phyloP scores from a whole-genome alignment of 2,888 invertebrate genomes.

The Protonemura montana region DNA sequence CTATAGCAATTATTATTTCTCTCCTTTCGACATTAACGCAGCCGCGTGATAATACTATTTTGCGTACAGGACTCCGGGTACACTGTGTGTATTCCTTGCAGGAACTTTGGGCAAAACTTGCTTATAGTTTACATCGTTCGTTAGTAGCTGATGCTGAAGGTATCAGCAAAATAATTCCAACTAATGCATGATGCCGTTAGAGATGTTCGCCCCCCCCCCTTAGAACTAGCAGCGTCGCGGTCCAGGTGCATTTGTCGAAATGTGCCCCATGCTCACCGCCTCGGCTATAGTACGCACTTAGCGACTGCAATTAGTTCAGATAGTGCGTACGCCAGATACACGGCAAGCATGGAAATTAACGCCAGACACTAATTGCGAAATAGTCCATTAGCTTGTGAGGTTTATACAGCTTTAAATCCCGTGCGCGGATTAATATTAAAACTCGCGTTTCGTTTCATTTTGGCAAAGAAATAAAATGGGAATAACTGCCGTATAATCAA shows the following conservation, averaged over 20 bases:
- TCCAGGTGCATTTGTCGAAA: background rate
- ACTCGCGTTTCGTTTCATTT: background rate
- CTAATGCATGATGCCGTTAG: background rate
- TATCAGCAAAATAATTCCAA: background rate
- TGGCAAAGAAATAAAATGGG: background rate
- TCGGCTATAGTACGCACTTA: background rate
- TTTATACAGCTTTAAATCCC: background rate
- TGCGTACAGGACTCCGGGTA: background rate
- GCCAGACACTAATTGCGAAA: background rate
- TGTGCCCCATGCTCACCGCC: background rate
- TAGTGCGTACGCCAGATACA: background rate
- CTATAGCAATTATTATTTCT: background rate
- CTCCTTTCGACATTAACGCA: background rate
- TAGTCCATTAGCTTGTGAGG: background rate
- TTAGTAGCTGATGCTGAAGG: background rate
- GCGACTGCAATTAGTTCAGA: background rate
- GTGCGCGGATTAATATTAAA: background rate
- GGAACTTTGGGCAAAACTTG: background rate
- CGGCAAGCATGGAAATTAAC: background rate
- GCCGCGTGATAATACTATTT: background rate
- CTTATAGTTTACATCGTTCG: background rate
- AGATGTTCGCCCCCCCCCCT: background rate
- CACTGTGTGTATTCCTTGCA: background rate
- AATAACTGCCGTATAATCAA: background rate
- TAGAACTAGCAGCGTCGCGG: background rate